Evolutionary conservation across 2,888 invertebrate genomes (phyloP), one percentile per base, ranked within the genome.

Genomic region (Drosophila koepferae): DNA sequence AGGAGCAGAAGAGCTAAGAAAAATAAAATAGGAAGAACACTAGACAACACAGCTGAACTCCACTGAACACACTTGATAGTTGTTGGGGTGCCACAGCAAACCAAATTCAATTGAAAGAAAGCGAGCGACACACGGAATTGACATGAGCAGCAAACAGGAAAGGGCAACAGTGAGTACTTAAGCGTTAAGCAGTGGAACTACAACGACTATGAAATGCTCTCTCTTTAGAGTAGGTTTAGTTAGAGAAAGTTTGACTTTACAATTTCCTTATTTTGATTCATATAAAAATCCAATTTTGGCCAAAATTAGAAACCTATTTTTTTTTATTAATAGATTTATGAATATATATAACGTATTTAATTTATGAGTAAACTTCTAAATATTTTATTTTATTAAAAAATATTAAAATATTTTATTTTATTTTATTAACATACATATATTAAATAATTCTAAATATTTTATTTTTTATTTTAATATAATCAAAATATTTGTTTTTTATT

Each of bases 51-150:
- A 55, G 40, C 55, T 40, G 54, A 54, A n/a, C 16, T 6, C 28
- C n/a, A 40, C 55, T 28, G 28, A 68, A 55, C 61, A 62, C 70
- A 59, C 70, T 64, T 48, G 46, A 53, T 43, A 51, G n/a, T 54
- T 49, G n/a, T 54, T 54, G 61, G 48, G 55, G 58, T 63, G 31
- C 20, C 60, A 14, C 28, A 58, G 49, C 60, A 48, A 69, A 60
- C 54, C 54, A 81, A 80, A 82, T 85, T 85, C 82, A 89, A 86
- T 86, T 86, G 85, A 87, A 84, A 77, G 88, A 80, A 81, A 77
- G 89, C 85, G 81, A 82, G 89, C 85, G 81, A 82, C 81, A 88
- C 72, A 86, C 74, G 56, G 58, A 85, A 85, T 77, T 82, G 89
- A 89, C 74, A 87, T 68, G 88, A 79, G 77, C 54, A 58, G 73